Percentiles rank a stretch among this genome's conserved stretches.
These are phyloP conservation scores for Eupelmus urozonus DNA, from an alignment of 2,888 invertebrate species.

Conservation along the genomic window DNA sequence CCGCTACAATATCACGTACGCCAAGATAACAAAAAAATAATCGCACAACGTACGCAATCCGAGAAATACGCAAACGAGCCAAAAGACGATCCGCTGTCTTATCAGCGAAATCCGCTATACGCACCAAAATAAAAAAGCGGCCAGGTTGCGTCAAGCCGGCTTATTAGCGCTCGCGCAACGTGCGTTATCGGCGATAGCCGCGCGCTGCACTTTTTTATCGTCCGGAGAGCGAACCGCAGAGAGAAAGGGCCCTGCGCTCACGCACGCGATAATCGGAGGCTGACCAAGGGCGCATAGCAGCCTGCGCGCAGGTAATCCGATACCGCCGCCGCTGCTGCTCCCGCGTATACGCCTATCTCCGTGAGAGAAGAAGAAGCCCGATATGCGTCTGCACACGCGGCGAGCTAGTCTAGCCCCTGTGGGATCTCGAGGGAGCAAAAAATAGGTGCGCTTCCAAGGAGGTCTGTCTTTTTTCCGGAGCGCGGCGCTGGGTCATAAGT, in stretches of 20 bases:
- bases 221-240: neutral
- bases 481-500: slow-evolving; percentile 27
- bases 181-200: slow-evolving; percentile 45
- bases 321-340: slow-evolving; percentile 42
- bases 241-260: neutral
- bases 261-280: neutral
- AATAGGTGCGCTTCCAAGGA: slow-evolving; percentile 28
- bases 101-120: no score
- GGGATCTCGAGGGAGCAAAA: no score
- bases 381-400: slow-evolving; percentile 47
- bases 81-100: neutral
- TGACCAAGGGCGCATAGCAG: neutral
- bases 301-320: slow-evolving; percentile 48
- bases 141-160: slow-evolving; percentile 22
- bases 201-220: neutral
- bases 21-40: no score
- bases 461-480: slow-evolving; percentile 6
- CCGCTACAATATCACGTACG: no score
- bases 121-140: slow-evolving; percentile 18
- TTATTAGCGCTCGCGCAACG: slow-evolving; percentile 35
- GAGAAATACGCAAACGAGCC: neutral
- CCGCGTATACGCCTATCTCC: slow-evolving; percentile 54
- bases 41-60: neutral
- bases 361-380: slow-evolving; percentile 54
- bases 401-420: slow-evolving; percentile 8